Evolutionary conservation across 1,140 invertebrate species (phyloP).

Genomic region (Acyrthosiphon pisum): DNA sequence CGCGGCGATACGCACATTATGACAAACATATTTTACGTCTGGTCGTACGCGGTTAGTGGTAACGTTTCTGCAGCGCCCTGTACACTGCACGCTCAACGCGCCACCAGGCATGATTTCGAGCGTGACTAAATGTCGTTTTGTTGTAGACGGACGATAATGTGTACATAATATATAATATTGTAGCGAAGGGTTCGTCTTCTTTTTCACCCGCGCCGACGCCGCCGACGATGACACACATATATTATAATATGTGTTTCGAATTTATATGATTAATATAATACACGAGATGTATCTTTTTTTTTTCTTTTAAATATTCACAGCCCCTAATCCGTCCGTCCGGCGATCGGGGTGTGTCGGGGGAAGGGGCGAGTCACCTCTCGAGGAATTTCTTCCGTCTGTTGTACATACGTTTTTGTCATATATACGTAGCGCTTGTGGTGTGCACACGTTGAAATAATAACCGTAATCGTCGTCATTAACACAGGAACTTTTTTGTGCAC

Average conservation of each 20-base stretch:
- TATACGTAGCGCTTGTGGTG: background rate
- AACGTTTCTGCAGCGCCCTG: background rate
- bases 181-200: constrained; percentile 15
- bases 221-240: background rate
- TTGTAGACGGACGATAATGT: background rate
- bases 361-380: background rate
- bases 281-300: background rate
- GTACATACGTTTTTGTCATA: background rate
- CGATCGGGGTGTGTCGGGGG: background rate
- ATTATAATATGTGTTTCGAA: background rate
- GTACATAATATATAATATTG: background rate
- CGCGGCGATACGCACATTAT: background rate
- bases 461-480: background rate
- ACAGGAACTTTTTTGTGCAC: background rate
- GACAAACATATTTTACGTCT: background rate
- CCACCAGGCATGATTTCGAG: background rate
- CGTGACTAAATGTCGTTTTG: constrained; percentile 48
- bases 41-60: background rate
- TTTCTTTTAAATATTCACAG: background rate
- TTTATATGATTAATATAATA: constrained; percentile 27
- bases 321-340: constrained; percentile 28
- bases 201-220: background rate
- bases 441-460: background rate
- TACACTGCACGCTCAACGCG: background rate
- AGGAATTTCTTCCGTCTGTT: constrained; percentile 26